phyloP scores from a whole-genome alignment of 1,140 invertebrate genomes.

The Ceratina australensis region DNA sequence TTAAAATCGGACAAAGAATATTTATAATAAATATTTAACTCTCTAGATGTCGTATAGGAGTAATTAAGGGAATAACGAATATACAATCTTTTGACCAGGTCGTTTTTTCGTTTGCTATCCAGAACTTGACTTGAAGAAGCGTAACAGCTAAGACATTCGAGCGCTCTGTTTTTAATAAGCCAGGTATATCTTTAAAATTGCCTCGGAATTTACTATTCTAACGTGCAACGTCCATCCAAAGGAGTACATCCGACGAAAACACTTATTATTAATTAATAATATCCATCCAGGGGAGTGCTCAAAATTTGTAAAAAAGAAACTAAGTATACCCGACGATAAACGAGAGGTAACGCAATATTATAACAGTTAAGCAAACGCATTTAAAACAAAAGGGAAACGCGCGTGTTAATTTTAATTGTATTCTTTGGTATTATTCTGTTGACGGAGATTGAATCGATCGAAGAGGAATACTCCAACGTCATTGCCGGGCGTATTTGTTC shows the following conservation, averaged over 20 bases:
- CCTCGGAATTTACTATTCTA: constrained; percentile 43
- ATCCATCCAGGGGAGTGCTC: constrained; percentile 52
- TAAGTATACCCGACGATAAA: constrained; percentile 41
- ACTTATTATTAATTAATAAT: constrained; percentile 50
- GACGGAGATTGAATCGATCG: too few species aligned
- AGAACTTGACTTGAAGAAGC: constrained; percentile 31
- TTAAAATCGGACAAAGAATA: constrained; percentile 14
- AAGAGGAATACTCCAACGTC: neutral
- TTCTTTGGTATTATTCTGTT: too few species aligned
- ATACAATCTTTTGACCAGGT: constrained; percentile 44
- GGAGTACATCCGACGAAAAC: constrained; percentile 31
- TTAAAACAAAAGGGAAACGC: too few species aligned
- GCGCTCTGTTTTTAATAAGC: constrained; percentile 25
- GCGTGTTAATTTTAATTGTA: too few species aligned
- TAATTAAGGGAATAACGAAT: constrained; percentile 30
- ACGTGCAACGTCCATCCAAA: constrained; percentile 55
- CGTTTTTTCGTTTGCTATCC: constrained; percentile 32
- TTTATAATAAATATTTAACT: constrained; percentile 43
- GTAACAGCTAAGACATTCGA: constrained; percentile 15
- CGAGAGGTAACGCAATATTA: constrained; percentile 35
- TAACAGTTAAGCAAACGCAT: constrained; percentile 1
- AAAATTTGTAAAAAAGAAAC: constrained; percentile 38
- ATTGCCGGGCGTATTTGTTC: neutral
- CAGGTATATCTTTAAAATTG: constrained; percentile 33
- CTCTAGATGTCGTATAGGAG: constrained; percentile 42